phyloP scores from a whole-genome alignment of 2,888 invertebrate genomes.

The Troides aeacus region DNA sequence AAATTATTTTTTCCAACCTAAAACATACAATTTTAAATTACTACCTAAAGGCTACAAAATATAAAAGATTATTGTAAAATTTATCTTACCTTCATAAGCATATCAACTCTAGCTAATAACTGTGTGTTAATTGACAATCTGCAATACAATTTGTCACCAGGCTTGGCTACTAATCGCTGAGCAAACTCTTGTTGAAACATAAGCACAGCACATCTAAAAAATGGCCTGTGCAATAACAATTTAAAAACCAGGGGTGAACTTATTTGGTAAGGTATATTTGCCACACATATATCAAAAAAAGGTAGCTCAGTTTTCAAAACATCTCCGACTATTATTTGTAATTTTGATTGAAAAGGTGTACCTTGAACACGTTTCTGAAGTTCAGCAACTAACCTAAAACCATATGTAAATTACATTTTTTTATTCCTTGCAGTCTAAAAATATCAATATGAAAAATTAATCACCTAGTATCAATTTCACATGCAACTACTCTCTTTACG shows the following conservation, averaged over 20 bases:
- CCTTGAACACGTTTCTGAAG: conserved; percentile 97
- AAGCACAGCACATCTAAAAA: conserved; percentile 95
- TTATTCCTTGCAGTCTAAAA: too few relatives aligned
- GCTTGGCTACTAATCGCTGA: conserved; percentile 96
- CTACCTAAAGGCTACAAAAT: background rate
- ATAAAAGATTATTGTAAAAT: background rate
- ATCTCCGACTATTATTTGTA: conserved; percentile 96
- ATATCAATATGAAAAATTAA: background rate
- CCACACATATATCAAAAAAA: conserved; percentile 98
- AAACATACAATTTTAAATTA: conserved; percentile 30
- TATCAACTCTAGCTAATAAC: conserved; percentile 94
- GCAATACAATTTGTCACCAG: conserved; percentile 98
- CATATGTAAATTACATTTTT: background rate
- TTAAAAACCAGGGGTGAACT: conserved; percentile 98
- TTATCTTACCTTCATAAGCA: conserved; percentile 92
- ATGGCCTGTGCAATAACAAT: conserved; percentile 90
- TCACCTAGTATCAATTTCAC: conserved; percentile 95
- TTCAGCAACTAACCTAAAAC: conserved; percentile 92
- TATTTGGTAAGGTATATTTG: conserved; percentile 99
- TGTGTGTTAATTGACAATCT: conserved; percentile 98
- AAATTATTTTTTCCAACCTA: conserved; percentile 99
- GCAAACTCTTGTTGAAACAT: conserved; percentile 99
- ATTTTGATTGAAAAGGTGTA: conserved; percentile 92
- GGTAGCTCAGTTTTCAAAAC: conserved; percentile 96
- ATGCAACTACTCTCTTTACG: conserved; percentile 96